Evolutionary conservation across 2,888 invertebrate species (phyloP).

Genomic region (Taenaris catops): DNA sequence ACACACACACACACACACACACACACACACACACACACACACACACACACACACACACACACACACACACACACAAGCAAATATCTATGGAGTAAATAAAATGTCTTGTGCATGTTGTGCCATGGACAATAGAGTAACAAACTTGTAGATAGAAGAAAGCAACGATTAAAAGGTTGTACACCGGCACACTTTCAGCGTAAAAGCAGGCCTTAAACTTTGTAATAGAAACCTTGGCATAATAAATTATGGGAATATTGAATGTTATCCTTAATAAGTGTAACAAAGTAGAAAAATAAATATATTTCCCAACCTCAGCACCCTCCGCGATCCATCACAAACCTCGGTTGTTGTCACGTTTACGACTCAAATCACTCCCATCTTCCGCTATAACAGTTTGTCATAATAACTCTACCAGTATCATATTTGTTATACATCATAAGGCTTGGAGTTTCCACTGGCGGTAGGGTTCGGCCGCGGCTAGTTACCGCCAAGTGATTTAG

Average conservation of each 20-base stretch:
- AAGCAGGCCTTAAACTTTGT: no score
- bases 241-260: slow-evolving; percentile 1
- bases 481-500: no score
- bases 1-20: slow-evolving; percentile 59
- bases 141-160: no score
- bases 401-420: slow-evolving; percentile 3
- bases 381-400: slow-evolving; percentile 35
- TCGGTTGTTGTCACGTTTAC: slow-evolving; percentile 48
- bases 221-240: no score
- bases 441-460: no score
- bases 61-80: no score
- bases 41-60: not conserved
- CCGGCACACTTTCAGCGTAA: no score
- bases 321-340: slow-evolving; percentile 62
- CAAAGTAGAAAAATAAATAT: slow-evolving; percentile 22
- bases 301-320: slow-evolving; percentile 25
- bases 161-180: no score
- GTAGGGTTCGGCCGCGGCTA: no score
- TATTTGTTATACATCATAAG: not conserved
- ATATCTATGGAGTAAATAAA: not conserved
- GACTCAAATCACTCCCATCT: slow-evolving; percentile 62
- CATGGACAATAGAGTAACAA: no score
- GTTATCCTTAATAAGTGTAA: slow-evolving; percentile 5
- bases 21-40: slow-evolving; percentile 18
- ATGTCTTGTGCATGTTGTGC: no score